A percentile compares a stretch with the other conserved stretches of the same genome.
These are phyloP conservation scores for Campoplex nolae DNA, from an alignment of 2,888 invertebrate genomes.

Conservation along the genomic window DNA sequence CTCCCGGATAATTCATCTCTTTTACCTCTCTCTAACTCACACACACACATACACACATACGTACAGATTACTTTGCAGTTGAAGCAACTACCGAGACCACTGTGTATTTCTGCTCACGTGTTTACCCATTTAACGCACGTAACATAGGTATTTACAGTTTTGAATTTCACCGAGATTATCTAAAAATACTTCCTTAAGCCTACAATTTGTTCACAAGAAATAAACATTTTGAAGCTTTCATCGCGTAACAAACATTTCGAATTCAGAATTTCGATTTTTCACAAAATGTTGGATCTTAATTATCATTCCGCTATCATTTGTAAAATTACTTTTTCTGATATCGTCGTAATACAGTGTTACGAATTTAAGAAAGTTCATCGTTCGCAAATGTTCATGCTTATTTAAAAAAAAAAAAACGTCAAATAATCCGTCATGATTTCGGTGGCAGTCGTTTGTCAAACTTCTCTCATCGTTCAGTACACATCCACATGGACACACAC, in stretches of 20 bases:
- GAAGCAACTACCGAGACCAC: not conserved
- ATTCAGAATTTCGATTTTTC: too few relatives aligned
- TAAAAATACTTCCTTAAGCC: not conserved
- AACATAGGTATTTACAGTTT: not conserved
- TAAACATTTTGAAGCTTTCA: not conserved
- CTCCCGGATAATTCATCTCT: slow-evolving; percentile 74
- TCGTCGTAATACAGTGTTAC: too few relatives aligned
- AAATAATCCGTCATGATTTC: too few relatives aligned
- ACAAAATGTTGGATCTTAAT: too few relatives aligned
- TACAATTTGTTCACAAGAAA: not conserved
- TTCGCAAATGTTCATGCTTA: too few relatives aligned
- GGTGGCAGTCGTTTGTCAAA: too few relatives aligned
- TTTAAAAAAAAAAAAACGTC: too few relatives aligned
- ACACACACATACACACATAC: not conserved
- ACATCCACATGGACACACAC: too few relatives aligned
- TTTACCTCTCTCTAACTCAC: slow-evolving; percentile 54
- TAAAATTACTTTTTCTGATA: too few relatives aligned
- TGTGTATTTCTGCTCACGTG: not conserved
- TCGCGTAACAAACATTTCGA: not conserved
- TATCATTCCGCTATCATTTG: too few relatives aligned
- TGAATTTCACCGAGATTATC: not conserved
- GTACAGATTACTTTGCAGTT: slow-evolving; percentile 2
- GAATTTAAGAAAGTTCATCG: too few relatives aligned
- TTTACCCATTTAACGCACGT: not conserved
- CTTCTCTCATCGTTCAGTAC: too few relatives aligned